Conservation (phyloP, 2,113 vertebrate species). For the Apodemus speciosus region DNA sequence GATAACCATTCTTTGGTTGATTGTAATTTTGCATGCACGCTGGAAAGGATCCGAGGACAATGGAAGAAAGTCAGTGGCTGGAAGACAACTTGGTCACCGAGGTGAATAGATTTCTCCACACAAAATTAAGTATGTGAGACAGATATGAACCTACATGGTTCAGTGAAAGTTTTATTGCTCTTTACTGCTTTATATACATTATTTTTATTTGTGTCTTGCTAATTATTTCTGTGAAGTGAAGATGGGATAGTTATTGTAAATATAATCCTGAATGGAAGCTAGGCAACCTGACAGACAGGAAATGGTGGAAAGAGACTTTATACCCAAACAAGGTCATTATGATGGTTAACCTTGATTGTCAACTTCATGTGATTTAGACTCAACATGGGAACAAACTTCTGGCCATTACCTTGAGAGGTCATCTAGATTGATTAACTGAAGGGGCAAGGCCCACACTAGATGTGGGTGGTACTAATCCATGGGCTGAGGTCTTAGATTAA, state of each 20-base stretch:
- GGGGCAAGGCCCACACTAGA: neutral
- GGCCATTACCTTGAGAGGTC: neutral
- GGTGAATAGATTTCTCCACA: neutral
- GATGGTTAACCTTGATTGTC: neutral
- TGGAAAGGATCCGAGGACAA: conserved; percentile 9
- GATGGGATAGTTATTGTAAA: neutral
- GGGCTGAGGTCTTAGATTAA: neutral
- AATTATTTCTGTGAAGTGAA: neutral
- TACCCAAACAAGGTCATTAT: neutral
- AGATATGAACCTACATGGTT: neutral
- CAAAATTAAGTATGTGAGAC: neutral
- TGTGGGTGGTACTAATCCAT: neutral
- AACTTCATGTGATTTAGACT: neutral
- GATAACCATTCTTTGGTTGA: neutral
- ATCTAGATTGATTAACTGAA: neutral
- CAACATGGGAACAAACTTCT: neutral
- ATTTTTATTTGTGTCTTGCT: neutral
- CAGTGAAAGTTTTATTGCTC: neutral
- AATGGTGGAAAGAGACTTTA: neutral
- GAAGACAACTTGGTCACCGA: neutral
- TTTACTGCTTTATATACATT: neutral
- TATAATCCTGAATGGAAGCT: neutral
- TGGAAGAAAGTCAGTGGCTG: neutral
- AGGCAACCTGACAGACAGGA: neutral
- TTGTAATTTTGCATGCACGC: neutral